Conservation (phyloP, 2,113 vertebrate species). For the Elaphurus davidianus region DNA sequence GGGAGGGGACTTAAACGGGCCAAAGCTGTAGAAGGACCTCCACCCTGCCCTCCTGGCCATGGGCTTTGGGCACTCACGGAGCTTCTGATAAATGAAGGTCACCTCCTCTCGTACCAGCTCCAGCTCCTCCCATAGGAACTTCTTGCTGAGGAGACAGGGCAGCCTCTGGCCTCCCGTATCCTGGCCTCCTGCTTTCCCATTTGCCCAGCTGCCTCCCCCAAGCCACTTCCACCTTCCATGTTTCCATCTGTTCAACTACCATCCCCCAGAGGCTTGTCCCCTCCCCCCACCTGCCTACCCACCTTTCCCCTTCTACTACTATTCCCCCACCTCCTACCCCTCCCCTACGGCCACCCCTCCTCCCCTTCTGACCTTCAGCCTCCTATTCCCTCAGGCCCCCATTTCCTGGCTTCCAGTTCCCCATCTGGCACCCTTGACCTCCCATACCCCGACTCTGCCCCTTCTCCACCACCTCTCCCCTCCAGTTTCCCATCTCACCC, state of each 20-base stretch:
- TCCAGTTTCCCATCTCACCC: neutral
- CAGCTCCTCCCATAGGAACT: slow-evolving; percentile 79
- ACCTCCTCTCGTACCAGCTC: slow-evolving; percentile 75
- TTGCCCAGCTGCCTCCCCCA: neutral
- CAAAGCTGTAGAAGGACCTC: neutral
- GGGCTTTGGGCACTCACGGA: slow-evolving; percentile 63
- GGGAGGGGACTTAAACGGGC: neutral
- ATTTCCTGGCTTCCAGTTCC: neutral
- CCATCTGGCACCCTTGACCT: neutral
- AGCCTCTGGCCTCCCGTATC: neutral
- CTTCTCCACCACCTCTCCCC: neutral
- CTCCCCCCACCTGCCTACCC: neutral
- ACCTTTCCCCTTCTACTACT: neutral
- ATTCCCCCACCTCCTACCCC: neutral
- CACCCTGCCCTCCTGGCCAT: neutral
- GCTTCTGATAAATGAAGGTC: slow-evolving; percentile 75
- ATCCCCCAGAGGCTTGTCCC: neutral
- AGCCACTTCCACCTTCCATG: neutral
- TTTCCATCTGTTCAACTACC: neutral
- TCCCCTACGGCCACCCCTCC: neutral
- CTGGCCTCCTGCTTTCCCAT: too few species aligned
- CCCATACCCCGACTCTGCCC: neutral
- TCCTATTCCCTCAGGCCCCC: neutral
- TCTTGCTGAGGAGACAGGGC: slow-evolving; percentile 57
- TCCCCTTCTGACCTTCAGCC: neutral